Conservation (phyloP, 2,113 vertebrate species). For the Carassius gibelio region DNA sequence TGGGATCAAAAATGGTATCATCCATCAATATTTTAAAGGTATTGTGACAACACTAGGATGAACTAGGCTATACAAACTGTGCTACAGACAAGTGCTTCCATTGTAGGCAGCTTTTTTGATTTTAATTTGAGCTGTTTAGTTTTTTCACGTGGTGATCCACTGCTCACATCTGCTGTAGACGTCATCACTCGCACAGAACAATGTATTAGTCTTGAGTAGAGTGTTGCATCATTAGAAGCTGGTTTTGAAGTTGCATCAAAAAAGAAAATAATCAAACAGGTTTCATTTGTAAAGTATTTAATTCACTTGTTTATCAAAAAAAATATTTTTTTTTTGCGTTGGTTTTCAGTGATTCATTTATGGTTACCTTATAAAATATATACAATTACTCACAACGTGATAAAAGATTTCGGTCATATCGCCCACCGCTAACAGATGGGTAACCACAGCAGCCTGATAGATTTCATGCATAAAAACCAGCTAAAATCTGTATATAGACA, state of each 20-base stretch:
- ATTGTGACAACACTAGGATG: neutral
- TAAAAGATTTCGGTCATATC: neutral
- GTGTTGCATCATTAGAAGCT: neutral
- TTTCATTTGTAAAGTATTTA: neutral
- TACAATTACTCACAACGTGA: neutral
- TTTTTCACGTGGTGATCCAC: neutral
- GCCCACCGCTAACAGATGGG: neutral
- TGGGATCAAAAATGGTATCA: no score
- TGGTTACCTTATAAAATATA: neutral
- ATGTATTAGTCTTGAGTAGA: no score
- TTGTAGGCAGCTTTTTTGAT: neutral
- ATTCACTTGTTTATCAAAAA: neutral
- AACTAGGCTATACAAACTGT: neutral
- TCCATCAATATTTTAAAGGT: neutral
- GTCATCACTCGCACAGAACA: no score
- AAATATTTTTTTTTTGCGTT: no score
- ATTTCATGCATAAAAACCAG: neutral
- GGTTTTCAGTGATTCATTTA: neutral
- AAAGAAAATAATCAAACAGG: no score
- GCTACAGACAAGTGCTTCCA: neutral
- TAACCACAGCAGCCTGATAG: conserved; percentile 2
- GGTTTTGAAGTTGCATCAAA: neutral
- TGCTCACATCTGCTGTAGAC: no score
- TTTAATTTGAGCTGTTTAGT: neutral
- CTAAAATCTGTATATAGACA: neutral